Base-by-base conservation (phyloP, 2,797 vertebrate genomes). In the Propithecus deckenii region DNA sequence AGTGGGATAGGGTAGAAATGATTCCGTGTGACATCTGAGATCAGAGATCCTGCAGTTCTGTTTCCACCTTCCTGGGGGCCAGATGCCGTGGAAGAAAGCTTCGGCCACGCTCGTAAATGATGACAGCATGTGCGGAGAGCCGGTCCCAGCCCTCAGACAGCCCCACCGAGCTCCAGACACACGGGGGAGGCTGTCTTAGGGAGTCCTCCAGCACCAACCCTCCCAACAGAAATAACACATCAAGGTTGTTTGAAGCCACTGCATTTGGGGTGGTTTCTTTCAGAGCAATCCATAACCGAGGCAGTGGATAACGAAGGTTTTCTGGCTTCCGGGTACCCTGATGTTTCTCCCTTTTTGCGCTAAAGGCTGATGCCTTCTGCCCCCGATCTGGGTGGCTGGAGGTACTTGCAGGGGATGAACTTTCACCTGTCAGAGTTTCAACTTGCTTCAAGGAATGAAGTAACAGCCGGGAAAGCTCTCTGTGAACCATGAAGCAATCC, bases 41-140 rank as follows among this genome's bases (percentile, higher is more conserved):
- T 15, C 4, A 43, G 43, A 57, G 43, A 38, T 0, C 23, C 22
- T 50, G 32, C 22, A 35, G 13, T 14, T 65, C 46, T 72, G 13
- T 71, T 8, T 25, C 20, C 30, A 6, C 12, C 13, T 4, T 35
- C 7, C 61, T 4, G 13, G 20, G 35, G 35, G 30, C 72, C 79
- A 9, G 43, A 61, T 11, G 12, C 63, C 35, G 1, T 0, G 30
- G 25, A n/a, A 41, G 17, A 11, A n/a, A 38, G 20, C 71, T 38
- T 48, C 55, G 22, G 1, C 4, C 23, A 15, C 59, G 35, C 41
- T 18, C 50, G 23, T 14, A 25, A 10, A 38, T 65, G n/a, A 35
- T 0, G 32, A 88, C 71, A n/a, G n/a, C 17, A 1, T 15, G 0
- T 1, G 6, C 18, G n/a, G 38, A 48, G 46, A 14, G 8, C 13